phyloP scores from a whole-genome alignment of 2,113 vertebrate genomes.

The Spermophilus dauricus region DNA sequence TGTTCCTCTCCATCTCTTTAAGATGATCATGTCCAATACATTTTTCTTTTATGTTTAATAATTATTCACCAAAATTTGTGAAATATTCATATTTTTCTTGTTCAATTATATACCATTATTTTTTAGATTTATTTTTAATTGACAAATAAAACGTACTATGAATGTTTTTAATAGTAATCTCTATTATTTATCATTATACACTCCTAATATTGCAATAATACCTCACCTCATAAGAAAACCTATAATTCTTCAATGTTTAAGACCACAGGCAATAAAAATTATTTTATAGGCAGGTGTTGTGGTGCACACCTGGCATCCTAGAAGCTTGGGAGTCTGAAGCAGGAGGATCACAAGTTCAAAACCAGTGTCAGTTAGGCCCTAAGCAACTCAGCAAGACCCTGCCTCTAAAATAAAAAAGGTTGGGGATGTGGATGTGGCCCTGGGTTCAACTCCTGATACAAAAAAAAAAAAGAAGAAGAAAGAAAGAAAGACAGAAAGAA shows the following conservation, averaged over 20 bases:
- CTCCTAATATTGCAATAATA: not conserved
- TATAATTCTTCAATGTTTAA: not conserved
- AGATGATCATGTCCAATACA: not conserved
- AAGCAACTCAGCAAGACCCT: too few relatives aligned
- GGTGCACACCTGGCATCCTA: too few relatives aligned
- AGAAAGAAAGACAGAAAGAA: too few relatives aligned
- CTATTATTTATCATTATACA: not conserved
- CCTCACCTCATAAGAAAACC: not conserved
- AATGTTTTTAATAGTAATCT: not conserved
- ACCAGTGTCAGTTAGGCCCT: too few relatives aligned
- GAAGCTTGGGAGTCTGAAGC: too few relatives aligned
- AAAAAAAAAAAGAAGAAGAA: not conserved
- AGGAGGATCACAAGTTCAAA: too few relatives aligned
- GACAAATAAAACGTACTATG: not conserved
- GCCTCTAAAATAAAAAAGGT: too few relatives aligned
- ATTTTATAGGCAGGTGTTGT: not conserved
- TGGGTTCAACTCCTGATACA: not conserved
- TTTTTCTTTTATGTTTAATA: not conserved
- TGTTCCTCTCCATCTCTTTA: not conserved
- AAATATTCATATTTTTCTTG: not conserved
- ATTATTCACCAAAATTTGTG: not conserved
- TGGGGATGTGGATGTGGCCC: too few relatives aligned
- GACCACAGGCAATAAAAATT: not conserved
- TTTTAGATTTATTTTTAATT: not conserved
- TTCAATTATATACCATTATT: conserved; percentile 1